Conservation (phyloP, 2,113 vertebrate species). For the Callorhinus ursinus region DNA sequence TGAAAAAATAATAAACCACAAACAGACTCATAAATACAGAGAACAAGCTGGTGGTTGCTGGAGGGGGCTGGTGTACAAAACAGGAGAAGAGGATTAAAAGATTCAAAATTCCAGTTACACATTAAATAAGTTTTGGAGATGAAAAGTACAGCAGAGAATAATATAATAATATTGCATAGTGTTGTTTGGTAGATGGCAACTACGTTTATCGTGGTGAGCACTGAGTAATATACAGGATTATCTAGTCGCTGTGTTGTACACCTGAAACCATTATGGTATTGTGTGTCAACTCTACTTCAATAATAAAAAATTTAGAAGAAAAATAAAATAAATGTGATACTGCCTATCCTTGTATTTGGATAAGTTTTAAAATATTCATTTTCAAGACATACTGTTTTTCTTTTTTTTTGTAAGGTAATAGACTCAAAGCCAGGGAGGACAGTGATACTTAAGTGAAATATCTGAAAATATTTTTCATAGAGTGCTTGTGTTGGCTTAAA, state of each 20-base stretch:
- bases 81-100: background rate
- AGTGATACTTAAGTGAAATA: conserved; percentile 21
- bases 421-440: conserved; percentile 8
- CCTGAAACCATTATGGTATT: background rate
- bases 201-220: background rate
- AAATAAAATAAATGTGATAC: background rate
- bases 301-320: background rate
- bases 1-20: background rate
- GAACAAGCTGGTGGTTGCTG: background rate
- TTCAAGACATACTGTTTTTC: background rate
- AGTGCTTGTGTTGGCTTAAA: background rate
- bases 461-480: background rate
- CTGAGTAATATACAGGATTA: background rate
- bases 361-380: background rate
- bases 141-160: background rate
- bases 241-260: background rate
- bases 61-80: background rate
- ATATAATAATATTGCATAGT: background rate
- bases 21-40: background rate
- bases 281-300: background rate
- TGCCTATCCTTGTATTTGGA: background rate
- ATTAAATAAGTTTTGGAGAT: background rate
- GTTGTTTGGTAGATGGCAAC: background rate
- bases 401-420: background rate
- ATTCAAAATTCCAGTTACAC: background rate